Evolutionary conservation across 2,888 invertebrate genomes (phyloP).

Genomic region (Pediacus dermestoides): DNA sequence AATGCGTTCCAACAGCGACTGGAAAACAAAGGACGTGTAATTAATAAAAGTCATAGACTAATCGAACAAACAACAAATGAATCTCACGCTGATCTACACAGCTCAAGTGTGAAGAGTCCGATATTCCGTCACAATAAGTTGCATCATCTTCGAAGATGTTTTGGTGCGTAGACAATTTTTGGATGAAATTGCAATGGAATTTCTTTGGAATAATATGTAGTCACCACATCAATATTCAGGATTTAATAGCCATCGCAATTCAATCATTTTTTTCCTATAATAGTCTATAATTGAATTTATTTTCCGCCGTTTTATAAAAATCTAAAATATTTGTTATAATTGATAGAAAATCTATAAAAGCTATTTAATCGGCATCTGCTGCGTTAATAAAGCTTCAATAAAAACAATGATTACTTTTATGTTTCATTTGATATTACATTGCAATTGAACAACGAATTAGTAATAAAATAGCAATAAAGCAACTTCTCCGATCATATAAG

Average conservation of each 20-base stretch:
- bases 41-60: constrained; percentile 21
- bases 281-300: too few relatives aligned
- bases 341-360: constrained; percentile 1
- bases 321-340: constrained; percentile 3
- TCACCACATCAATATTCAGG: too few relatives aligned
- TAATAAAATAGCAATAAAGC: constrained; percentile 30
- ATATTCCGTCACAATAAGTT: too few relatives aligned
- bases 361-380: constrained; percentile 5
- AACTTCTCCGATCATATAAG: constrained; percentile 25
- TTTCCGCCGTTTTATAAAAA: too few relatives aligned
- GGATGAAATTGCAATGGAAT: too few relatives aligned
- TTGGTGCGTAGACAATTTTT: too few relatives aligned
- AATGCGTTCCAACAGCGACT: constrained; percentile 19
- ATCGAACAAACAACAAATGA: constrained; percentile 16
- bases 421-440: constrained; percentile 25
- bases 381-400: constrained; percentile 10
- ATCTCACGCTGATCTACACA: constrained; percentile 8
- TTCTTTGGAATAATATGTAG: too few relatives aligned
- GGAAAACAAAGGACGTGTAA: constrained; percentile 20
- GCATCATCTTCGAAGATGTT: too few relatives aligned
- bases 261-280: too few relatives aligned
- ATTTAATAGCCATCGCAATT: too few relatives aligned
- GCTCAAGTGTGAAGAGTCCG: constrained; percentile 4
- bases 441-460: constrained; percentile 21
- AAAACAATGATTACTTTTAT: constrained; percentile 22